phyloP scores from a whole-genome alignment of 2,888 invertebrate genomes.

The Stomorhina lunata region DNA sequence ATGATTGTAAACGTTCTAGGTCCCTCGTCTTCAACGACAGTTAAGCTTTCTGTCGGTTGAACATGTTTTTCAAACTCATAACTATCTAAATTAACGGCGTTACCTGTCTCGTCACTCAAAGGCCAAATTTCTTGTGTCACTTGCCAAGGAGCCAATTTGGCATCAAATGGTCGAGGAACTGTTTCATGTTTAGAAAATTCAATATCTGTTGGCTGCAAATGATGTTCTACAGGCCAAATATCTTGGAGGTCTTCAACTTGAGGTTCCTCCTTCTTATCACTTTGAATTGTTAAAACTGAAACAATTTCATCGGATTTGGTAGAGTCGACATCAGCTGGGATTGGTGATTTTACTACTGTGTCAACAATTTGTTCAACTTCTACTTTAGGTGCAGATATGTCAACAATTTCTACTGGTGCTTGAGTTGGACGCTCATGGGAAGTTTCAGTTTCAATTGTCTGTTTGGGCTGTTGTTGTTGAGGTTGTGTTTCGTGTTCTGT shows the following conservation, averaged over 20 bases:
- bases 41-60: constrained; percentile 14
- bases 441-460: constrained; percentile 70
- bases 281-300: constrained; percentile 59
- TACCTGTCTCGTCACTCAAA: constrained; percentile 75
- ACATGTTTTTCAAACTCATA: constrained; percentile 73
- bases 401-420: constrained; percentile 80
- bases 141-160: constrained; percentile 33
- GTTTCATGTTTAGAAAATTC: constrained; percentile 75
- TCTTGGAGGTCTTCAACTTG: constrained; percentile 75
- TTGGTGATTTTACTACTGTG: constrained; percentile 67
- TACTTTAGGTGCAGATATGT: constrained; percentile 78
- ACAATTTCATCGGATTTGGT: constrained; percentile 57
- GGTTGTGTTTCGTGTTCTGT: constrained; percentile 65
- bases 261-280: constrained; percentile 67
- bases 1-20: constrained; percentile 32
- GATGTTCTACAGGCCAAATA: constrained; percentile 79
- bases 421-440: constrained; percentile 71
- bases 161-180: constrained; percentile 46
- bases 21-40: constrained; percentile 15
- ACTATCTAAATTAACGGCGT: constrained; percentile 72
- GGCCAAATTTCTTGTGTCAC: constrained; percentile 76
- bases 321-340: constrained; percentile 54
- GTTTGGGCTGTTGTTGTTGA: constrained; percentile 68
- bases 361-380: constrained; percentile 73
- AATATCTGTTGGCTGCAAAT: constrained; percentile 74